phyloP scores from a whole-genome alignment of 2,113 vertebrate genomes.

The Hemibagrus wyckioides region DNA sequence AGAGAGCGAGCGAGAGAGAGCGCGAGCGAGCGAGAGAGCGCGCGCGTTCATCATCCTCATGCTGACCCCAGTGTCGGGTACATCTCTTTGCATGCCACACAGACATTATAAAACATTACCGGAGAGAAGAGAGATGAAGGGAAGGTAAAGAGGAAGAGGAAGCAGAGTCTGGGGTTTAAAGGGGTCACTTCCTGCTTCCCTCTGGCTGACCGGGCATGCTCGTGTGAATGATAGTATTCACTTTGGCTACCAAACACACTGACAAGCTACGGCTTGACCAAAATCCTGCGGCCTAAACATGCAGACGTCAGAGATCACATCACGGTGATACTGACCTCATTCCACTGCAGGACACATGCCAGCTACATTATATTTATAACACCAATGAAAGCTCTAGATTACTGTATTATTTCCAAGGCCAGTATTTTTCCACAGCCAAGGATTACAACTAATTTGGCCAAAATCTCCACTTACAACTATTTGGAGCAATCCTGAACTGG shows the following conservation, averaged over 20 bases:
- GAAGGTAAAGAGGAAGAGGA: constrained; percentile 35
- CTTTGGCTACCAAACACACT: neutral
- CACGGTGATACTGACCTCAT: neutral
- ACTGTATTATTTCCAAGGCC: neutral
- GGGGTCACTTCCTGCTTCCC: constrained; percentile 39
- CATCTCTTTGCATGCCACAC: constrained; percentile 37
- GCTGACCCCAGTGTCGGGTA: constrained; percentile 12
- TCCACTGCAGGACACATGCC: neutral
- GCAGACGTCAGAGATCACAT: neutral
- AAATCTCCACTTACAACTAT: neutral
- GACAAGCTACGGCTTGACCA: neutral
- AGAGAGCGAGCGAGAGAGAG: too few relatives aligned
- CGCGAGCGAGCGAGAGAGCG: neutral
- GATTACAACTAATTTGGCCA: neutral
- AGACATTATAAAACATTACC: constrained; percentile 5
- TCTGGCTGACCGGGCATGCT: neutral
- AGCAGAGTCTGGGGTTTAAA: neutral
- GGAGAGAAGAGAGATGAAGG: constrained; percentile 2
- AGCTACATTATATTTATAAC: neutral
- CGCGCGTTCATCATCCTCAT: neutral
- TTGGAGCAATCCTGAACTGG: neutral
- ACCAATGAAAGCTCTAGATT: neutral
- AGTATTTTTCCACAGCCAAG: too few relatives aligned
- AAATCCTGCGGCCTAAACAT: neutral
- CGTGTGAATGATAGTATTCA: neutral